Evolutionary conservation across 2,888 invertebrate genomes (phyloP).

Genomic region (Daptonema setosum): DNA sequence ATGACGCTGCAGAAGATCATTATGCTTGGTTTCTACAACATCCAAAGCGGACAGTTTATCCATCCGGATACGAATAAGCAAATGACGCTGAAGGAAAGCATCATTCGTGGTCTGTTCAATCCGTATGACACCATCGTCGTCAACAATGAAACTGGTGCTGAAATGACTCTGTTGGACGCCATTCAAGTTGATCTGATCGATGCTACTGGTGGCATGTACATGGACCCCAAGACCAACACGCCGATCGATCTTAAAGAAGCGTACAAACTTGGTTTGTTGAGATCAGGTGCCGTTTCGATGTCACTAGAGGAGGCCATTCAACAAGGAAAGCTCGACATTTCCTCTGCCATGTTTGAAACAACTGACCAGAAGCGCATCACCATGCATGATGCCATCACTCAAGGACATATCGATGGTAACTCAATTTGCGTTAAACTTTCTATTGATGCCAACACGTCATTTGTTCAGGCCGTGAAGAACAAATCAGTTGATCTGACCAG

Average conservation of each 20-base stretch:
- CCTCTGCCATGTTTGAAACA: conserved; percentile 58
- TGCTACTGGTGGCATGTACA: conserved; percentile 28
- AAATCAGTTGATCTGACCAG: conserved; percentile 17
- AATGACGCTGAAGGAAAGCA: conserved; percentile 47
- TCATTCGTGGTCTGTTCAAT: conserved; percentile 30
- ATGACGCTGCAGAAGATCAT: conserved; percentile 55
- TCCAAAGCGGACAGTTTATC: conserved; percentile 44
- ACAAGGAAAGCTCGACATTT: conserved; percentile 12
- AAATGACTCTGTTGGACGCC: conserved; percentile 30
- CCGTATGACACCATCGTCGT: conserved; percentile 25
- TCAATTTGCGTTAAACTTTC: conserved; percentile 14
- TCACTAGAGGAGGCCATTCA: conserved; percentile 13
- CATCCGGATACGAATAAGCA: conserved; percentile 42
- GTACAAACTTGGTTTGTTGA: conserved; percentile 25
- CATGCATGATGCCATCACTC: conserved; percentile 56
- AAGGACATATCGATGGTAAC: conserved; percentile 51
- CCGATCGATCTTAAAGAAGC: conserved; percentile 29
- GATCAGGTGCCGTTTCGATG: conserved; percentile 21
- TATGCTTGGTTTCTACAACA: conserved; percentile 43
- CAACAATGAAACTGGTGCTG: conserved; percentile 18
- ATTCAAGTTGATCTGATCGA: conserved; percentile 30
- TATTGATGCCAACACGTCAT: conserved; percentile 17
- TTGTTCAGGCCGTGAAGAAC: conserved; percentile 22
- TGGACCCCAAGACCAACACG: conserved; percentile 30
- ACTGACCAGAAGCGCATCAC: conserved; percentile 53